Base-by-base conservation (phyloP, 2,113 vertebrate species). In the Nerophis ophidion region DNA sequence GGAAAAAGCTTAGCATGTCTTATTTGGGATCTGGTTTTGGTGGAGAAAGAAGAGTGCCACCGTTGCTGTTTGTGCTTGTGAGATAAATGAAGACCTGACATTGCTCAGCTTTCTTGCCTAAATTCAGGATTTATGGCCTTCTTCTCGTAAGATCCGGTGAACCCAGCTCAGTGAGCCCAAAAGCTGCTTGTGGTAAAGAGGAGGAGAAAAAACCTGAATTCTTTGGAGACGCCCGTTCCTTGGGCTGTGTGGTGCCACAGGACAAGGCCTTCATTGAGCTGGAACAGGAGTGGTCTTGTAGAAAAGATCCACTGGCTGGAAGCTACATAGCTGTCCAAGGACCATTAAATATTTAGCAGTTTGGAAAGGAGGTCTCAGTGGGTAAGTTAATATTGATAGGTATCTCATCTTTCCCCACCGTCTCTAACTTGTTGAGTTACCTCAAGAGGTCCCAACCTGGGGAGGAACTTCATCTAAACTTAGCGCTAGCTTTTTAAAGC, bases 191-290 rank as follows among this genome's bases (percentile, higher is more conserved):
- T 74, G 79, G 81, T 82, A 72, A 76, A 52, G 60, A 57, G 54
- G 51, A 55, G 9, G 16, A 35, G 59, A 55, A 57, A 56, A 85
- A 87, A 81, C 70, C 78, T 63, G 81, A 80, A 83, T 84, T 87
- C 84, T 89, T 85, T 82, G 81, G 84, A 86, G 84, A 82, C 79
- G 73, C 79, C 80, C 86, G 86, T 87, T 90, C 84, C 80, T 86
- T 81, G 77, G 81, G 83, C 76, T 83, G 84, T 75, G 83, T 72
- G 83, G 82, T 80, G 77, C 79, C 75, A 71, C 72, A 57, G 71
- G 80, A 90, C 89, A 91, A 89, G 89, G 84, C 87, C 72, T 83
- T 84, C 88, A 86, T 91, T 91, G 86, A 91, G 82, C 77, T 80
- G 78, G 83, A 89, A 90, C 86, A 89, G 88, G 82, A 85, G 77